These are phyloP conservation scores for Poeciliopsis presidionis DNA, from an alignment of 2,797 vertebrate species.

Conservation along the genomic window DNA sequence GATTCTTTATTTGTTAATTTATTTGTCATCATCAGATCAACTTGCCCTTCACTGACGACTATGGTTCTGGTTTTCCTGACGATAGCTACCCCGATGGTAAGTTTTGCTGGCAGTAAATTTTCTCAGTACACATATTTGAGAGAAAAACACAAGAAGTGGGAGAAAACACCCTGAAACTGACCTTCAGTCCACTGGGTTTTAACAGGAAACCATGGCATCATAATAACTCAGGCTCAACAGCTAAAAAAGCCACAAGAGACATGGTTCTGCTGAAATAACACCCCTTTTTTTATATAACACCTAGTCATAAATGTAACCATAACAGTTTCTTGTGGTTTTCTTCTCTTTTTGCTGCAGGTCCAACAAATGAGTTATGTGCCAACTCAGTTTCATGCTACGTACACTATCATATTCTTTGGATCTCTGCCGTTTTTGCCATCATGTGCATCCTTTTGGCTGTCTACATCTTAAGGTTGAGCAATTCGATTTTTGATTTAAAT, in stretches of 20 bases:
- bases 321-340: slow-evolving; percentile 1
- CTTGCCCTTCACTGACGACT: neutral
- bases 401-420: slow-evolving; percentile 45
- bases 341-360: slow-evolving; percentile 11
- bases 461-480: slow-evolving; percentile 64
- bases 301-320: neutral
- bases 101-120: neutral
- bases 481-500: neutral
- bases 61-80: slow-evolving; percentile 20
- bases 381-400: neutral
- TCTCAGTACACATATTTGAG: slow-evolving; percentile 4
- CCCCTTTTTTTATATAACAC: slow-evolving; percentile 10
- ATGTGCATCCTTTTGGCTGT: slow-evolving; percentile 41
- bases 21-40: slow-evolving; percentile 23
- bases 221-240: slow-evolving; percentile 54
- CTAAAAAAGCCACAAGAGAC: slow-evolving; percentile 59
- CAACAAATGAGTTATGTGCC: neutral
- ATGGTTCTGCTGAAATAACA: slow-evolving; percentile 43
- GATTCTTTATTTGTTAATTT: neutral
- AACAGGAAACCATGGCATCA: slow-evolving; percentile 68
- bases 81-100: slow-evolving; percentile 10
- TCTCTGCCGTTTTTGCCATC: slow-evolving; percentile 35
- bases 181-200: slow-evolving; percentile 43
- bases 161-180: slow-evolving; percentile 26
- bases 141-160: neutral